phyloP scores from a whole-genome alignment of 2,113 vertebrate species.

The Chaenocephalus aceratus region DNA sequence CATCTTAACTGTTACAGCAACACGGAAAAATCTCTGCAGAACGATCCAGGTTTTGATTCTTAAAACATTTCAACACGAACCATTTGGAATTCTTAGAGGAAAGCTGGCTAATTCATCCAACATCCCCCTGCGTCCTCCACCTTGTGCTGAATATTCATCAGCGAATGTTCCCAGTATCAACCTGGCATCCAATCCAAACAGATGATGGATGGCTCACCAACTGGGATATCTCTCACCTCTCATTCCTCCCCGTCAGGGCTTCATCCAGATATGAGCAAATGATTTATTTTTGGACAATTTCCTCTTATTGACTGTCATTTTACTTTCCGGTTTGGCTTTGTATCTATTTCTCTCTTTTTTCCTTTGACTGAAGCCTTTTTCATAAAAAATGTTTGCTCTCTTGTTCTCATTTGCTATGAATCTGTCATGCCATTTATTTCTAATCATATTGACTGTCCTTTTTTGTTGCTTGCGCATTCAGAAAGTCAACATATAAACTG shows the following conservation, averaged over 20 bases:
- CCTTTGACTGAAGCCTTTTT: slow-evolving; percentile 6
- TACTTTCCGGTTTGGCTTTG: slow-evolving; percentile 23
- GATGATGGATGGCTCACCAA: slow-evolving; percentile 79
- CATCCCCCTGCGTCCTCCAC: slow-evolving; percentile 58
- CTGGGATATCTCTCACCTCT: slow-evolving; percentile 60
- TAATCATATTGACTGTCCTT: not conserved
- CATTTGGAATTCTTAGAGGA: slow-evolving; percentile 54
- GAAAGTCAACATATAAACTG: slow-evolving; percentile 7
- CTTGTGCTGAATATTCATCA: slow-evolving; percentile 80
- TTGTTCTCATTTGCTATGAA: slow-evolving; percentile 10
- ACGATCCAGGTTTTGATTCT: slow-evolving; percentile 23
- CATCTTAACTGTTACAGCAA: not conserved
- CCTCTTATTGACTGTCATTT: slow-evolving; percentile 57
- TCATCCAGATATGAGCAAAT: slow-evolving; percentile 63
- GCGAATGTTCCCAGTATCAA: slow-evolving; percentile 77
- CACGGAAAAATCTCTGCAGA: slow-evolving; percentile 28
- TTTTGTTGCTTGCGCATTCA: slow-evolving; percentile 14
- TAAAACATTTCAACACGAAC: slow-evolving; percentile 21
- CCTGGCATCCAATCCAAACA: slow-evolving; percentile 74
- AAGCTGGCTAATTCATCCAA: slow-evolving; percentile 72
- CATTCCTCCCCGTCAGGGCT: slow-evolving; percentile 31
- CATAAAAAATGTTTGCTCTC: not conserved
- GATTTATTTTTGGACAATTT: slow-evolving; percentile 72
- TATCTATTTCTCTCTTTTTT: slow-evolving; percentile 10
- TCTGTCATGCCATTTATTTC: slow-evolving; percentile 8